phyloP scores from a whole-genome alignment of 2,888 invertebrate genomes.

The Mesorhabditis sp. region DNA sequence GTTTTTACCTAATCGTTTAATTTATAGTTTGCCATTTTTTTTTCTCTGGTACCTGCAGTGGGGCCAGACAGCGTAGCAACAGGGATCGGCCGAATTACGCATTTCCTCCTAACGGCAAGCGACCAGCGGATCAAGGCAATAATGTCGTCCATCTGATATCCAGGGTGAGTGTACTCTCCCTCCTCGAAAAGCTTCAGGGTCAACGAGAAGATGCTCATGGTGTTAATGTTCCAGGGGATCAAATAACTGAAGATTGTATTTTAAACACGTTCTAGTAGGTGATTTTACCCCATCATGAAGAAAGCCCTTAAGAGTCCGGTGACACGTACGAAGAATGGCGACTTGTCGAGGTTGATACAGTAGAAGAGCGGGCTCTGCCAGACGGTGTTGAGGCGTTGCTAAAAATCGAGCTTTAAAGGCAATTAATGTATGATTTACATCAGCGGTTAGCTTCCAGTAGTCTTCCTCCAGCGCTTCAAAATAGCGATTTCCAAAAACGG shows the following conservation, averaged over 20 bases:
- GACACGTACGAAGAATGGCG: slow-evolving; percentile 49
- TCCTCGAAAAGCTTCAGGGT: slow-evolving; percentile 43
- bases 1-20: slow-evolving; percentile 20
- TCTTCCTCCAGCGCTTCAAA: slow-evolving; percentile 51
- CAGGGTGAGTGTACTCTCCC: slow-evolving; percentile 47
- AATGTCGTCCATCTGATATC: slow-evolving; percentile 52
- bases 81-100: slow-evolving; percentile 44
- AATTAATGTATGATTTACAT: slow-evolving; percentile 13
- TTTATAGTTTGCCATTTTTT: slow-evolving; percentile 17
- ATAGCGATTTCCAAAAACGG: slow-evolving; percentile 47
- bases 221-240: slow-evolving; percentile 53
- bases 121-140: slow-evolving; percentile 51
- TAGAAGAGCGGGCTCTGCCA: slow-evolving; percentile 54
- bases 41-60: slow-evolving; percentile 26
- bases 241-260: slow-evolving; percentile 26
- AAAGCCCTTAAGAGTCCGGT: slow-evolving; percentile 38
- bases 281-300: slow-evolving; percentile 9
- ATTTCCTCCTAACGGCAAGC: slow-evolving; percentile 41
- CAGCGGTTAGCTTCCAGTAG: slow-evolving; percentile 39
- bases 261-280: slow-evolving; percentile 9
- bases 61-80: slow-evolving; percentile 48
- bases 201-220: slow-evolving; percentile 50
- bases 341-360: slow-evolving; percentile 48
- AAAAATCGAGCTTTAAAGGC: slow-evolving; percentile 4
- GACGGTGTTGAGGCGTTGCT: slow-evolving; percentile 42